Evolutionary conservation across 1,140 invertebrate species (phyloP).

Genomic region (Cyclina sinensis): DNA sequence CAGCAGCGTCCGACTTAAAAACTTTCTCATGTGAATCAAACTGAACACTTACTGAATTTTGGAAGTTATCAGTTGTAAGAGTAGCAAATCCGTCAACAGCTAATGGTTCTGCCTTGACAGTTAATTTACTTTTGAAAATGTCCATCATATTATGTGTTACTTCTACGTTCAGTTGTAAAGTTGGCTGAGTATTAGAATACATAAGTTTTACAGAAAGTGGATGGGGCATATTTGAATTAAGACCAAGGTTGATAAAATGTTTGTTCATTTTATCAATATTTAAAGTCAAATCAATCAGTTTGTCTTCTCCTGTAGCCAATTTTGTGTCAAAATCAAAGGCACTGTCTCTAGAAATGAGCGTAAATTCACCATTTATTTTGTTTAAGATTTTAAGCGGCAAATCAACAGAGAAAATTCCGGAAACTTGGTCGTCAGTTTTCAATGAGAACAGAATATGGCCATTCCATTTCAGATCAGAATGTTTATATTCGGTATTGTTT

Average conservation of each 20-base stretch:
- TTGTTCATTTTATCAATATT: background rate
- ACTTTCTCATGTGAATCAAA: background rate
- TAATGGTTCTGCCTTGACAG: background rate
- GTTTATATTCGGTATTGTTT: too few relatives aligned
- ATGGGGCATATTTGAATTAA: background rate
- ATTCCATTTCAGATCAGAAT: too few relatives aligned
- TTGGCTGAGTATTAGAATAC: background rate
- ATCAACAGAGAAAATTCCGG: background rate
- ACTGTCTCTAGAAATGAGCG: constrained; percentile 6
- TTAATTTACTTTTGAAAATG: background rate
- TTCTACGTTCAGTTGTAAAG: background rate
- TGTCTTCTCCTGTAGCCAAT: background rate
- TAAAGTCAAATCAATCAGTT: background rate
- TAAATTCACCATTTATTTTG: background rate
- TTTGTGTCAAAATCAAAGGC: background rate
- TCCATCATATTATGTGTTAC: background rate
- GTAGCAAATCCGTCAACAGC: background rate
- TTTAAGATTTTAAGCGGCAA: background rate
- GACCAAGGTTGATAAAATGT: background rate
- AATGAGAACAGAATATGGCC: background rate
- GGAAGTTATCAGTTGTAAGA: background rate
- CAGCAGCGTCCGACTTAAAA: background rate
- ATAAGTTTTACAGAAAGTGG: background rate
- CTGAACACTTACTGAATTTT: background rate
- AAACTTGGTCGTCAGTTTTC: background rate